Percentiles rank a stretch among this genome's conserved stretches.
These are phyloP conservation scores for Loripinus fragilis DNA, from an alignment of 2,888 invertebrate species.

Conservation along the genomic window DNA sequence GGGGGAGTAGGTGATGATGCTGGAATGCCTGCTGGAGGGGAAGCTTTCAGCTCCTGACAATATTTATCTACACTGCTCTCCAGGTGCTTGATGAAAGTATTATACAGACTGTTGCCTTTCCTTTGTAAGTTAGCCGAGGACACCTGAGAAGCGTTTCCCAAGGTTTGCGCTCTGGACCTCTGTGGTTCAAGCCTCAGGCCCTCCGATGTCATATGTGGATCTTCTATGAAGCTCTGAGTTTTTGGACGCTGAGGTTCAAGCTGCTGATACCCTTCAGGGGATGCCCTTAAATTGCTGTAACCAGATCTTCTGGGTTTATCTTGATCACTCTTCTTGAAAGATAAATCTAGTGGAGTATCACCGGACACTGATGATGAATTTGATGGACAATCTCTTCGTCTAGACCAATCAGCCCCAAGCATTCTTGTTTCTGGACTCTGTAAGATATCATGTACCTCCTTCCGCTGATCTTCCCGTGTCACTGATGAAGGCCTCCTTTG, in stretches of 20 bases:
- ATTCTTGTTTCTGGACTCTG: neutral
- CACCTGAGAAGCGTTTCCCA: neutral
- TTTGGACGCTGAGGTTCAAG: neutral
- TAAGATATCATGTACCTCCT: slow-evolving; percentile 8
- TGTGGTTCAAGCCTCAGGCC: neutral
- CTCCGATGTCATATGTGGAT: neutral
- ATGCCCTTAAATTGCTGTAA: slow-evolving; percentile 28
- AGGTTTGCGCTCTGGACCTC: neutral
- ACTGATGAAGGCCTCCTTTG: slow-evolving; percentile 5
- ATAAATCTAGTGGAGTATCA: slow-evolving; percentile 62
- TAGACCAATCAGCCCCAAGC: neutral
- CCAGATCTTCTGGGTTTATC: slow-evolving; percentile 21
- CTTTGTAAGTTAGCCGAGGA: neutral
- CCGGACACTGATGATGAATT: slow-evolving; percentile 3
- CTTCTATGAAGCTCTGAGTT: slow-evolving; percentile 2
- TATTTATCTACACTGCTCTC: slow-evolving; percentile 74
- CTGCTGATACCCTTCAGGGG: neutral
- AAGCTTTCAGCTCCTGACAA: slow-evolving; percentile 57
- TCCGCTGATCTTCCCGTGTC: slow-evolving; percentile 4
- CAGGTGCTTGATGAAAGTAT: slow-evolving; percentile 65
- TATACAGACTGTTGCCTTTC: neutral
- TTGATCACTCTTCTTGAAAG: slow-evolving; percentile 56
- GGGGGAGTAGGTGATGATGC: slow-evolving; percentile 15
- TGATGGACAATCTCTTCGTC: slow-evolving; percentile 7
- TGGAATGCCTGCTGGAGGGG: slow-evolving; percentile 29